Evolutionary conservation across 2,797 vertebrate genomes (phyloP).

Genomic region (Mallotus villosus): DNA sequence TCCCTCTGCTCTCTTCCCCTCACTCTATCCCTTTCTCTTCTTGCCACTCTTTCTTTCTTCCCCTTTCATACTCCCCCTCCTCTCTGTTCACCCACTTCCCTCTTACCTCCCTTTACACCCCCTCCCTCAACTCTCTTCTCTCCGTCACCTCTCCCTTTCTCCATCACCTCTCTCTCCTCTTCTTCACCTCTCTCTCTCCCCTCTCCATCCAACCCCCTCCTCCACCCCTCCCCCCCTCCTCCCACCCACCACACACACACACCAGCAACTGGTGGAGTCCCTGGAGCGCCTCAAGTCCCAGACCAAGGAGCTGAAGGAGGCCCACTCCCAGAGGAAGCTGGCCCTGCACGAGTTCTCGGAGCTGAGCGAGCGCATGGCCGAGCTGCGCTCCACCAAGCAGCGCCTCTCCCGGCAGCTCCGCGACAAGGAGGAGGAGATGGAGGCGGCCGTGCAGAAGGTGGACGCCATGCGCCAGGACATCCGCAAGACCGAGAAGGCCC

Average conservation of each 20-base stretch:
- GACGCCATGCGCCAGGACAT: conserved; percentile 87
- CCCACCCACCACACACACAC: conserved; percentile 3
- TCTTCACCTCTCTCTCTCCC: background rate
- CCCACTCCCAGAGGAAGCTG: conserved; percentile 88
- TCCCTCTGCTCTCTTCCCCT: background rate
- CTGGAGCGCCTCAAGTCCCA: conserved; percentile 88
- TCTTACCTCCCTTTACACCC: background rate
- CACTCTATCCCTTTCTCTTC: background rate
- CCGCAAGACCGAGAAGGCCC: conserved; percentile 86
- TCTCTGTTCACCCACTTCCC: background rate
- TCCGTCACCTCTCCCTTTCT: background rate
- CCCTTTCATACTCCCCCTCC: background rate
- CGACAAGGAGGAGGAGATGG: conserved; percentile 93
- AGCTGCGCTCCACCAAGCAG: conserved; percentile 89
- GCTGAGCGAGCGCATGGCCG: conserved; percentile 86
- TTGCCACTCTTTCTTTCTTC: conserved; percentile 4
- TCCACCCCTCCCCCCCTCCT: background rate
- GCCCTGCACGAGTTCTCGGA: conserved; percentile 93
- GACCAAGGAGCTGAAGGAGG: conserved; percentile 91
- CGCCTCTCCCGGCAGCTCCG: conserved; percentile 88
- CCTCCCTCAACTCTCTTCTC: background rate
- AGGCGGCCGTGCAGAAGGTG: conserved; percentile 84
- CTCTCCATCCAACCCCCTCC: background rate
- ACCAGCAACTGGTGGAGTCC: conserved; percentile 89
- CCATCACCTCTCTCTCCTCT: background rate